Percentiles rank a stretch among this genome's conserved stretches.
Conservation (phyloP, 2,797 vertebrate species). For the Danio albolineatus region DNA sequence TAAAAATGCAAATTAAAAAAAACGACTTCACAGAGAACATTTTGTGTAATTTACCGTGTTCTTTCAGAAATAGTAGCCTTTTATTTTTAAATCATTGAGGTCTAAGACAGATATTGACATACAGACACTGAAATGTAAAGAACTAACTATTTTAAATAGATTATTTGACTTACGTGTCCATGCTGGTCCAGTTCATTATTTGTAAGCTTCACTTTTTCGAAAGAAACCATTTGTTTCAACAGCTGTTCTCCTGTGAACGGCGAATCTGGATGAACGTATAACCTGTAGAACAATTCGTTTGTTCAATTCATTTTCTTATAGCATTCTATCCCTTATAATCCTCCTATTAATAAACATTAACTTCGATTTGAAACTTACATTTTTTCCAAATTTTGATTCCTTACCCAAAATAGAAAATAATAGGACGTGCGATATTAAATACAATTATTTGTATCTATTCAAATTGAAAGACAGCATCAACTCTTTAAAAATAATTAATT, state of each 20-base stretch:
- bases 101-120: no score
- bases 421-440: neutral
- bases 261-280: constrained; percentile 97
- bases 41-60: neutral
- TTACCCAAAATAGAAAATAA: neutral
- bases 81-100: neutral
- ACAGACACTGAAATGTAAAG: neutral
- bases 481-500: neutral
- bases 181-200: constrained; percentile 99
- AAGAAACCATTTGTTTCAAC: constrained; percentile 98
- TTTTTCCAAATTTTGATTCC: neutral
- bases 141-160: neutral
- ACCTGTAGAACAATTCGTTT: constrained; percentile 71
- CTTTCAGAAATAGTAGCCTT: neutral
- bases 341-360: neutral
- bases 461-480: neutral
- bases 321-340: neutral
- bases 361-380: neutral
- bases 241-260: constrained; percentile 96
- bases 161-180: constrained; percentile 87
- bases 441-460: neutral
- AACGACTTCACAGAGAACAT: neutral
- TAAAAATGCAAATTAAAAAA: neutral
- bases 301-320: neutral
- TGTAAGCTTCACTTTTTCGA: constrained; percentile 98